Evolutionary conservation across 2,888 invertebrate species (phyloP).

Genomic region (Magallana nippona): DNA sequence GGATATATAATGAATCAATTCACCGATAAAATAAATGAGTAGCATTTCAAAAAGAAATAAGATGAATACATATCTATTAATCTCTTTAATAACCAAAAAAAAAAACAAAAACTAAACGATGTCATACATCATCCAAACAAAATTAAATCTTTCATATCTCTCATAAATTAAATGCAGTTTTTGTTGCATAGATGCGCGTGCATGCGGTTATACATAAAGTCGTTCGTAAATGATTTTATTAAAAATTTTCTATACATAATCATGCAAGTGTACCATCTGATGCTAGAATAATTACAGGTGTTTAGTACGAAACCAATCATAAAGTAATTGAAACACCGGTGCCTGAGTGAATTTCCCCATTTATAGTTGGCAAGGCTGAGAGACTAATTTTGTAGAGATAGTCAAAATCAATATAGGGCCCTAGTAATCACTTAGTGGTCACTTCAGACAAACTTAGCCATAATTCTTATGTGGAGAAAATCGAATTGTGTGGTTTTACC

Average conservation of each 20-base stretch:
- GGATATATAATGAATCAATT: too few species aligned
- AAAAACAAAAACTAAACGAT: too few species aligned
- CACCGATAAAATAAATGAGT: too few species aligned
- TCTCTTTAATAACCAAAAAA: too few species aligned
- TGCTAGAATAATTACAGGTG: conserved; percentile 32
- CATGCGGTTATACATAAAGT: neutral
- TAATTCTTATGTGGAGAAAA: conserved; percentile 39
- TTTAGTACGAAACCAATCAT: conserved; percentile 12
- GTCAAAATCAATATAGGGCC: conserved; percentile 34
- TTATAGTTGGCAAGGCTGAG: conserved; percentile 12
- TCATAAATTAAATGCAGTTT: too few species aligned
- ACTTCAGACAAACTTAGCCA: conserved; percentile 28
- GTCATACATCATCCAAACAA: too few species aligned
- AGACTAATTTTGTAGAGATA: conserved; percentile 25
- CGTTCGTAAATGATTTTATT: neutral
- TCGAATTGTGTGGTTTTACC: conserved; percentile 39
- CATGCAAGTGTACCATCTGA: conserved; percentile 23
- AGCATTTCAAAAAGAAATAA: too few species aligned
- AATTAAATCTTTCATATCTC: too few species aligned
- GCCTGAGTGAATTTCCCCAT: conserved; percentile 21
- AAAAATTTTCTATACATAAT: neutral
- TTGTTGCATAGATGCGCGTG: neutral
- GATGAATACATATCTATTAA: too few species aligned
- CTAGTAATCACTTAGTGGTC: conserved; percentile 39
- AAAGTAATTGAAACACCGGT: conserved; percentile 32